A percentile compares a stretch with the other conserved stretches of the same genome.
phyloP scores from a whole-genome alignment of 2,888 invertebrate species.

The Kryphioiulus occultus region DNA sequence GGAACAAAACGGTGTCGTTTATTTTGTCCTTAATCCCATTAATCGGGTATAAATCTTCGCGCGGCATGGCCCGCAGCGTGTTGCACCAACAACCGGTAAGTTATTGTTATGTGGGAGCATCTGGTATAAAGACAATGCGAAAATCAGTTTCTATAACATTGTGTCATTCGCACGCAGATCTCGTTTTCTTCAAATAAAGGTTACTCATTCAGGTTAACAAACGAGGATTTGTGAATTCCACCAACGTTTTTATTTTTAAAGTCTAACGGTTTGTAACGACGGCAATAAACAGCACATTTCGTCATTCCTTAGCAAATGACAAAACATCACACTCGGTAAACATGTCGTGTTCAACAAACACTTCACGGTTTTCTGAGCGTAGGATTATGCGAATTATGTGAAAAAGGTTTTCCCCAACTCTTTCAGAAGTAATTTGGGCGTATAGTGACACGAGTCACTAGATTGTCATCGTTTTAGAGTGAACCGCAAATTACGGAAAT shows the following conservation, averaged over 20 bases:
- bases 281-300: neutral
- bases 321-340: neutral
- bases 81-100: neutral
- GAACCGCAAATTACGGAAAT: neutral
- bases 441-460: neutral
- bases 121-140: neutral
- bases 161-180: neutral
- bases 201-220: neutral
- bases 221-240: neutral
- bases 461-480: neutral
- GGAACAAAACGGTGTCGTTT: neutral
- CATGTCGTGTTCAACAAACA: neutral
- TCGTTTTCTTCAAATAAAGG: neutral
- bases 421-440: neutral
- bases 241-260: neutral
- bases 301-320: neutral
- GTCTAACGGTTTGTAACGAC: neutral
- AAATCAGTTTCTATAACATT: neutral
- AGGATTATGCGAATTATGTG: neutral
- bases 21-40: constrained; percentile 21
- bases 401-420: neutral
- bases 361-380: neutral
- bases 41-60: neutral
- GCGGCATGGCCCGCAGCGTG: neutral
- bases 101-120: neutral